Percentiles rank a stretch among this genome's conserved stretches.
Evolutionary conservation across 1,140 invertebrate genomes (phyloP).

Genomic region (Ceratosolen solmsi): DNA sequence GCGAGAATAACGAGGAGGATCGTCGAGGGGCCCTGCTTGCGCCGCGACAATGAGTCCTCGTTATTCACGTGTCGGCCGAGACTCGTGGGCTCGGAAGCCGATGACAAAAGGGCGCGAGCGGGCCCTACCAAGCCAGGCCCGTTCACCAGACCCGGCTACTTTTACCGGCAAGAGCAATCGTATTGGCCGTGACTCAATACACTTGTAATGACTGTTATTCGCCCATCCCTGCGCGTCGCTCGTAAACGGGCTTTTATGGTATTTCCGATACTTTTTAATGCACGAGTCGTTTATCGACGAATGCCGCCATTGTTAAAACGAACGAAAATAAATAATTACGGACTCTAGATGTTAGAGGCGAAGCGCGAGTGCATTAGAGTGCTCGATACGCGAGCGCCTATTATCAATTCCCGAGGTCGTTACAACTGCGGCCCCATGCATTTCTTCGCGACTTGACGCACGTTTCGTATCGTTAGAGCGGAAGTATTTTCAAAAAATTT

Average conservation of each 20-base stretch:
- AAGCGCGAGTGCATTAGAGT: neutral
- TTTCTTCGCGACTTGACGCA: neutral
- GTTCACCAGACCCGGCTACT: neutral
- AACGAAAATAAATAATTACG: constrained; percentile 3
- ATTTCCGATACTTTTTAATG: neutral
- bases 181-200: neutral
- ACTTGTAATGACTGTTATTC: neutral
- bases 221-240: no score
- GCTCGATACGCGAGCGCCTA: neutral
- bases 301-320: neutral
- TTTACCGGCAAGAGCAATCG: neutral
- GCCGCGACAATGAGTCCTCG: no score
- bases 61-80: no score
- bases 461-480: neutral
- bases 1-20: no score
- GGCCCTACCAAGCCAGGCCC: no score
- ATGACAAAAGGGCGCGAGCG: no score
- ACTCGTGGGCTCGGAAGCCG: no score
- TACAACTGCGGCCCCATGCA: neutral
- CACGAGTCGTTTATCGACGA: neutral
- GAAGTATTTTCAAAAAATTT: neutral
- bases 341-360: neutral
- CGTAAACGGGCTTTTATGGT: neutral
- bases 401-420: neutral
- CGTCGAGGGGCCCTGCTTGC: no score